A percentile compares a stretch with the other conserved stretches of the same genome.
These are phyloP conservation scores for Loxodonta africana DNA, from an alignment of 2,113 vertebrate genomes.

Conservation along the genomic window DNA sequence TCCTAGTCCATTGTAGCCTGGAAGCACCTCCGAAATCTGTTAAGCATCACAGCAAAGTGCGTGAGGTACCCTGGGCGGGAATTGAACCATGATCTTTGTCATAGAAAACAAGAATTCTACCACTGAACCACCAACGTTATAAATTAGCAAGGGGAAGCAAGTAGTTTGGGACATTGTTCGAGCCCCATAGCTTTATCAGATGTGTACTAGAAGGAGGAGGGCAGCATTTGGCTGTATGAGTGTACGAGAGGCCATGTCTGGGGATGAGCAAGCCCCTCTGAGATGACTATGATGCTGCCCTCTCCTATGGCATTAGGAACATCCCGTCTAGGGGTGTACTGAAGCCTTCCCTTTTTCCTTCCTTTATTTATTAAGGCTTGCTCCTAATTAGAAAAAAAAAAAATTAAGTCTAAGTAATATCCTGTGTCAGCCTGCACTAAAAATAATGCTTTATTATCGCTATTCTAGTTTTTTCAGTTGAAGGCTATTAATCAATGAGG, in stretches of 20 bases:
- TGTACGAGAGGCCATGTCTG: conserved; percentile 58
- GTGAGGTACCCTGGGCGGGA: neutral
- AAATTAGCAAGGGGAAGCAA: conserved; percentile 73
- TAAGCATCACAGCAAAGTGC: neutral
- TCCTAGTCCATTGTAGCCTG: neutral
- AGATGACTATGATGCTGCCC: conserved; percentile 47
- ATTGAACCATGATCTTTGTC: neutral
- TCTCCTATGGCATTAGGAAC: neutral
- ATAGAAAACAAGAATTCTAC: neutral
- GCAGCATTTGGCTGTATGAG: conserved; percentile 51
- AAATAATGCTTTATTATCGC: conserved; percentile 77
- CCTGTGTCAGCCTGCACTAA: conserved; percentile 55
- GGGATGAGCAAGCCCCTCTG: conserved; percentile 56
- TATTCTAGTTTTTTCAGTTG: conserved; percentile 70
- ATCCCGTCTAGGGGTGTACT: neutral
- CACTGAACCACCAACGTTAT: neutral
- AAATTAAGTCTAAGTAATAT: conserved; percentile 70
- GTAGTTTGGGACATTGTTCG: conserved; percentile 50
- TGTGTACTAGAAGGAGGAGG: neutral
- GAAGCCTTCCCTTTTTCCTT: too few relatives aligned
- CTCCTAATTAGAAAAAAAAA: conserved; percentile 64
- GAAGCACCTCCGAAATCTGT: neutral
- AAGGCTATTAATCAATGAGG: conserved; percentile 84
- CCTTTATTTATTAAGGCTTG: conserved; percentile 77
- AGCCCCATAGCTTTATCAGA: conserved; percentile 61